phyloP scores from a whole-genome alignment of 2,797 vertebrate species.

The Rhynchotus rufescens region DNA sequence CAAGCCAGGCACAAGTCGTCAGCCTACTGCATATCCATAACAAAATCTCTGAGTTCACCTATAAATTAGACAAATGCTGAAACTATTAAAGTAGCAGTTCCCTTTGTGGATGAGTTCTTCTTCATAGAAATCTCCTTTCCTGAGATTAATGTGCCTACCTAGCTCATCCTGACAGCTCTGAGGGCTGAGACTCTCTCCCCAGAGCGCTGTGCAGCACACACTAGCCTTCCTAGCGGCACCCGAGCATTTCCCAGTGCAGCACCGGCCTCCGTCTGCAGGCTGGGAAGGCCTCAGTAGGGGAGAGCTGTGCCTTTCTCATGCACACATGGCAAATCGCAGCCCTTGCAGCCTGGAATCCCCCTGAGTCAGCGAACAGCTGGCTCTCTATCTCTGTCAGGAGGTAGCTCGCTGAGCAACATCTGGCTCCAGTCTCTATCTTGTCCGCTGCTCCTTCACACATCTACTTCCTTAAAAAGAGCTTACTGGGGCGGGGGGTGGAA shows the following conservation, averaged over 20 bases:
- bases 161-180: not conserved
- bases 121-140: not conserved
- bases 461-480: constrained; percentile 52
- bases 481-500: not conserved
- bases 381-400: constrained; percentile 44
- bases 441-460: constrained; percentile 59
- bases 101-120: not conserved
- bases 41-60: not conserved
- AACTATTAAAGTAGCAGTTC: not conserved
- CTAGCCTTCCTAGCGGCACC: not conserved
- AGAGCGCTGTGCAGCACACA: not conserved
- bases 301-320: not conserved
- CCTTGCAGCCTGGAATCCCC: constrained; percentile 43
- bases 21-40: not conserved
- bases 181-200: not conserved
- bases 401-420: constrained; percentile 20
- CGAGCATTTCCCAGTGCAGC: not conserved
- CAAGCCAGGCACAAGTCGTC: not conserved
- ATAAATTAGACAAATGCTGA: not conserved
- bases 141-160: not conserved
- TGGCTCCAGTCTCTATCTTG: constrained; percentile 61
- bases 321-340: constrained; percentile 18
- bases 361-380: constrained; percentile 59
- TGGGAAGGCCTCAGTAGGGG: not conserved
- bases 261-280: not conserved